Percentiles rank a stretch among this genome's conserved stretches.
These are phyloP conservation scores for Papilio aristodemus DNA, from an alignment of 1,140 invertebrate species.

Conservation along the genomic window DNA sequence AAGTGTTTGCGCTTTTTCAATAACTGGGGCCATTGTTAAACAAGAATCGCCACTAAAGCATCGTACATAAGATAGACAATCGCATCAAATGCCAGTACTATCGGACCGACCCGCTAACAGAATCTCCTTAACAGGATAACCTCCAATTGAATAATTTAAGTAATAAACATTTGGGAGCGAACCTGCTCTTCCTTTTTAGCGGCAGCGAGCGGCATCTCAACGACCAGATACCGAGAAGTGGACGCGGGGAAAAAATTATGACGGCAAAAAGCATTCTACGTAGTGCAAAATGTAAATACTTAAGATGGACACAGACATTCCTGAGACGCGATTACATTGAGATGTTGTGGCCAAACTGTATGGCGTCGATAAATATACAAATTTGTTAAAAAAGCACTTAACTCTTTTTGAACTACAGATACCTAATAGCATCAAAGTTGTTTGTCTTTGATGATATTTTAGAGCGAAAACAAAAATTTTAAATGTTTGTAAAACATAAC, in stretches of 20 bases:
- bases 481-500: no score
- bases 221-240: constrained; percentile 50
- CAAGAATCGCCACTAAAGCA: constrained; percentile 25
- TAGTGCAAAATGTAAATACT: constrained; percentile 58
- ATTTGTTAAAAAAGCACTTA: no score
- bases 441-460: no score
- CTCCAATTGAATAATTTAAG: constrained; percentile 57
- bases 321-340: constrained; percentile 30
- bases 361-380: not conserved
- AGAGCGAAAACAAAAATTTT: no score
- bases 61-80: constrained; percentile 31
- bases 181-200: constrained; percentile 52
- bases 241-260: constrained; percentile 44
- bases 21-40: not conserved
- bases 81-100: constrained; percentile 18
- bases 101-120: constrained; percentile 33
- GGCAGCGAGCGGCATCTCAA: constrained; percentile 43
- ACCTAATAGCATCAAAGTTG: no score
- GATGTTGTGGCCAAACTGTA: not conserved
- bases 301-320: constrained; percentile 47
- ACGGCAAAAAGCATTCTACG: constrained; percentile 50
- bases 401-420: no score
- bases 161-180: constrained; percentile 53
- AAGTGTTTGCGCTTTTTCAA: not conserved
- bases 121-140: constrained; percentile 41